Conservation (phyloP, 1,140 invertebrate genomes). For the Limonius californicus region DNA sequence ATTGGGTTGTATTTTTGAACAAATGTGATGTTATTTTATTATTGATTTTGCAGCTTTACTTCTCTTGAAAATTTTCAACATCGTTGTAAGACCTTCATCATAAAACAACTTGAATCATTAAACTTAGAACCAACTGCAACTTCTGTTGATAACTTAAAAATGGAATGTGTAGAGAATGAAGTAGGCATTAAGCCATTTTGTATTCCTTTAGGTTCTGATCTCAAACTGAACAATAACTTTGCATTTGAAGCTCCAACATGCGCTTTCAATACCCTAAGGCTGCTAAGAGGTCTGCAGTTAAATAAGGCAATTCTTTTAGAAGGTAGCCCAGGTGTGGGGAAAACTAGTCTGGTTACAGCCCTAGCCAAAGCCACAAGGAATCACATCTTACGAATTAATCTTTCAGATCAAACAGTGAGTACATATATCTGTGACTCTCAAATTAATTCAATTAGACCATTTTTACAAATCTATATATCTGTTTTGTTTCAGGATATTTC, state of each 20-base stretch:
- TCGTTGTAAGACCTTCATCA: not conserved
- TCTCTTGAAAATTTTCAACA: not conserved
- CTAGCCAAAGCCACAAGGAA: conserved; percentile 82
- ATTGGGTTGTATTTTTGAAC: too few relatives aligned
- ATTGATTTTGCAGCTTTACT: not conserved
- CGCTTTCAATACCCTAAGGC: conserved; percentile 72
- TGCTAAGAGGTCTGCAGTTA: conserved; percentile 85
- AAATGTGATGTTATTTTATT: too few relatives aligned
- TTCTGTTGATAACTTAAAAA: not conserved
- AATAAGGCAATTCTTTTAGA: conserved; percentile 91
- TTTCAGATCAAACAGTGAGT: conserved; percentile 95
- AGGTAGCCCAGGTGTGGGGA: conserved; percentile 97
- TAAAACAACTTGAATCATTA: not conserved
- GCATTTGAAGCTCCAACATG: conserved; percentile 82
- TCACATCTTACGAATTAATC: conserved; percentile 86
- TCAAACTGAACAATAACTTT: conserved; percentile 50
- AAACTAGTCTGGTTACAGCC: conserved; percentile 92
- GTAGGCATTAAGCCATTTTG: conserved; percentile 75
- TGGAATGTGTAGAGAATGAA: not conserved
- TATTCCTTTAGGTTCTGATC: conserved; percentile 53
- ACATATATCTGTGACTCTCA: too few relatives aligned
- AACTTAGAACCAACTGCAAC: not conserved
- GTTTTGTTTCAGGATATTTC: conserved; percentile 73
- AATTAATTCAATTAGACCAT: too few relatives aligned
- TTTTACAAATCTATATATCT: too few relatives aligned